Base-by-base conservation (phyloP, 1,140 invertebrate genomes). In the Phymastichus coffea region DNA sequence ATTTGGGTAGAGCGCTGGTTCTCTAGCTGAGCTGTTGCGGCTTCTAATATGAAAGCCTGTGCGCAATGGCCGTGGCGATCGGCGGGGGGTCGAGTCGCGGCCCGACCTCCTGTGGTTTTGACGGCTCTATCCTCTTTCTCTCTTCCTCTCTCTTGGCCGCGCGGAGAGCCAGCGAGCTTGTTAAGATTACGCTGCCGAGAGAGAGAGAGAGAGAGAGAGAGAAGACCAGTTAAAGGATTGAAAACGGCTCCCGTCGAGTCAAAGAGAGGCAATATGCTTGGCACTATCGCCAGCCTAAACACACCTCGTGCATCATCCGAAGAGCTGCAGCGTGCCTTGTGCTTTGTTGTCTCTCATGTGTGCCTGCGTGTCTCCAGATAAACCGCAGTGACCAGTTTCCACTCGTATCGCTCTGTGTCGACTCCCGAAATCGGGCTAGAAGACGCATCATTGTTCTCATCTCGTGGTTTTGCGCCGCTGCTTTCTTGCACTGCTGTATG, bases 241-340 rank as follows among this genome's bases (percentile, higher is more conserved):
- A 70, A 70, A 74, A 70, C 68, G 69, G 75, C 78, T 79, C 77
- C 77, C 68, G 76, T 78, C 70, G 76, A 63, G 75, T 68, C 68
- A 33, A 12, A 33, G 12, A 12, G 12, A 33, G 28, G 12, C 28
- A 6, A 12, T 30, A 48, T 48, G 28, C n/a, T 10, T 30, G 28
- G 20, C 9, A n/a, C n/a, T n/a, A n/a, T n/a, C n/a, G n/a, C n/a
- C n/a, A n/a, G n/a, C 72, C 73, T 78, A 78, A 80, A 80, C 75
- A 78, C 78, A 80, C 78, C 77, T 80, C 76, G 73, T 78, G 74
- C 68, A 80, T 80, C 78, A 77, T 74, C 64, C 63, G 33, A 12
- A 48, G 63, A 66, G 67, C 64, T 60, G n/a, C n/a, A n/a, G n/a
- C n/a, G n/a, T n/a, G n/a, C n/a, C n/a, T n/a, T n/a, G n/a, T n/a